These are phyloP conservation scores for Heterotilapia buettikoferi DNA, from an alignment of 2,113 vertebrate genomes.

Conservation along the genomic window DNA sequence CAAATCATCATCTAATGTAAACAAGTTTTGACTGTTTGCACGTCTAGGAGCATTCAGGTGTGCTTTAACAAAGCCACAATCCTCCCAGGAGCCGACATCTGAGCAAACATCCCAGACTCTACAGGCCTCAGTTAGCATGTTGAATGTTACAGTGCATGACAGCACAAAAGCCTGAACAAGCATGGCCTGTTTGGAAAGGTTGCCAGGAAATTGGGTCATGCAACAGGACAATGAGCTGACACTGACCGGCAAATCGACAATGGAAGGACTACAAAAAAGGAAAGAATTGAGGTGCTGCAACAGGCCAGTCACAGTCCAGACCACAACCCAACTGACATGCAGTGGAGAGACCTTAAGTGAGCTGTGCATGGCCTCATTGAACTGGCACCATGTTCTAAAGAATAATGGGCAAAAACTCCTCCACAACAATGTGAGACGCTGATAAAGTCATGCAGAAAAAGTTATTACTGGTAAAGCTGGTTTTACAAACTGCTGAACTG, in stretches of 20 bases:
- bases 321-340: neutral
- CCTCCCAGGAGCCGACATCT: neutral
- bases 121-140: neutral
- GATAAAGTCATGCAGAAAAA: neutral
- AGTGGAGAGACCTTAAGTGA: too few species aligned
- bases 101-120: neutral
- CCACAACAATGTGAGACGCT: neutral
- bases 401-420: accelerated
- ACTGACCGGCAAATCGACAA: neutral
- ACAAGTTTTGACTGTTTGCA: neutral
- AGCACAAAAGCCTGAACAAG: neutral
- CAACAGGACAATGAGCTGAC: neutral
- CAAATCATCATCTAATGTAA: neutral
- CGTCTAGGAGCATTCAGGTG: accelerated
- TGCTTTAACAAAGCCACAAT: neutral
- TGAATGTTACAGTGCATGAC: neutral
- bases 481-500: neutral
- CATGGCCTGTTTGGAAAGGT: neutral
- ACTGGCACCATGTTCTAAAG: neutral
- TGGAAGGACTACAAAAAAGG: neutral
- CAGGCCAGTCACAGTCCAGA: neutral
- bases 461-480: neutral
- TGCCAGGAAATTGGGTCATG: neutral
- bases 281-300: neutral
- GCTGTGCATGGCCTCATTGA: neutral